A percentile compares a stretch with the other conserved stretches of the same genome.
Conservation (phyloP, 2,888 invertebrate genomes). For the Clitarchus hookeri region DNA sequence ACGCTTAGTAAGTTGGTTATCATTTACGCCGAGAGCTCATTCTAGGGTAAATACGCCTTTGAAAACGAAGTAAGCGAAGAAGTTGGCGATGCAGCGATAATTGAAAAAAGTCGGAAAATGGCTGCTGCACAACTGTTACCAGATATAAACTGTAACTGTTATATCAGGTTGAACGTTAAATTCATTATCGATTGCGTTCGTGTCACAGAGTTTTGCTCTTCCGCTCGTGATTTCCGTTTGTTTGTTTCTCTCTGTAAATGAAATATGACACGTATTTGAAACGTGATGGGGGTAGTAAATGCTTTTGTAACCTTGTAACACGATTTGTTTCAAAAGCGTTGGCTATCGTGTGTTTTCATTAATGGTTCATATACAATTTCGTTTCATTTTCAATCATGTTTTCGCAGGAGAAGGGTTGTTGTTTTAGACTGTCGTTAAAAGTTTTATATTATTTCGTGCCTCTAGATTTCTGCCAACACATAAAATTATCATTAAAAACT, state of each 20-base stretch:
- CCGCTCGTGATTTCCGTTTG: background rate
- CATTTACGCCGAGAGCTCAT: no score
- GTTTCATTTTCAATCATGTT: background rate
- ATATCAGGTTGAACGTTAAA: background rate
- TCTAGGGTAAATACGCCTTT: no score
- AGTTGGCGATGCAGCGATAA: no score
- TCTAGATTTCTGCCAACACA: no score
- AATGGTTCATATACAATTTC: background rate
- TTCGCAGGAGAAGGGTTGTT: background rate
- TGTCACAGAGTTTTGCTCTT: background rate
- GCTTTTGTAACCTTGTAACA: conserved; percentile 6
- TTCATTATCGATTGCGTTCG: background rate
- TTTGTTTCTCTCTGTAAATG: background rate
- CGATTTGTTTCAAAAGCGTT: background rate
- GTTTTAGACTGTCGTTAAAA: background rate
- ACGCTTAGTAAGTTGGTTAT: no score
- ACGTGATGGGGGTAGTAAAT: background rate
- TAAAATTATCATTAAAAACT: no score
- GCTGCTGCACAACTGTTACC: no score
- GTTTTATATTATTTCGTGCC: no score
- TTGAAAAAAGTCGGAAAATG: no score
- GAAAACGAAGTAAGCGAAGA: no score
- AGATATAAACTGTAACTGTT: background rate
- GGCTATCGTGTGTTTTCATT: background rate
- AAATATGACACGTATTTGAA: background rate